Conservation (phyloP, 2,888 invertebrate genomes). For the Mechanitis messenoides region DNA sequence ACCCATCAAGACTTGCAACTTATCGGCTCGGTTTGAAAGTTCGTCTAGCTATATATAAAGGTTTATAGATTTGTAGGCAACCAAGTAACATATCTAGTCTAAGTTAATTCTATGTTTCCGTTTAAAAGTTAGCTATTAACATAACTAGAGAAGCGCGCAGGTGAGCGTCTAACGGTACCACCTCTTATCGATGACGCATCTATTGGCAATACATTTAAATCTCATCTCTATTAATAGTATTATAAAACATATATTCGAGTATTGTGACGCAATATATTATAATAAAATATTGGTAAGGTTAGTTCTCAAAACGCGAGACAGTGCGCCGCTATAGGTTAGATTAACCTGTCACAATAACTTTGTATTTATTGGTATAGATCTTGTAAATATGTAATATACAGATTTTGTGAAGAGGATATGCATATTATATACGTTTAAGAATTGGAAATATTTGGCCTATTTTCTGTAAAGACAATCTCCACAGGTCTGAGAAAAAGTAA, state of each 20-base stretch:
- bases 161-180: conserved; percentile 71
- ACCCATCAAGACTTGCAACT: not conserved
- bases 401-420: not conserved
- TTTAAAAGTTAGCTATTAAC: conserved; percentile 62
- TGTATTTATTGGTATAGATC: conserved; percentile 22
- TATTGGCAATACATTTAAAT: conserved; percentile 44
- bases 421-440: not conserved
- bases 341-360: conserved; percentile 62
- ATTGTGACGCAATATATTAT: conserved; percentile 35
- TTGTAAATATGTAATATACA: not conserved
- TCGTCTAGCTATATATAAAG: no score
- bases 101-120: conserved; percentile 43
- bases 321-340: conserved; percentile 55
- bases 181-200: conserved; percentile 46
- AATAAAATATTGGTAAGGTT: conserved; percentile 49
- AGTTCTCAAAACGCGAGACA: conserved; percentile 58
- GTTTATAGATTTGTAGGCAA: not conserved
- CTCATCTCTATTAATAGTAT: conserved; percentile 44
- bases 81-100: conserved; percentile 20
- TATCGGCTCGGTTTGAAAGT: no score
- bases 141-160: conserved; percentile 74
- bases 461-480: no score
- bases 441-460: not conserved
- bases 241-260: conserved; percentile 45
- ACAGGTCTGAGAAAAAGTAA: no score